phyloP scores from a whole-genome alignment of 2,113 vertebrate species.

The Salminus brasiliensis region DNA sequence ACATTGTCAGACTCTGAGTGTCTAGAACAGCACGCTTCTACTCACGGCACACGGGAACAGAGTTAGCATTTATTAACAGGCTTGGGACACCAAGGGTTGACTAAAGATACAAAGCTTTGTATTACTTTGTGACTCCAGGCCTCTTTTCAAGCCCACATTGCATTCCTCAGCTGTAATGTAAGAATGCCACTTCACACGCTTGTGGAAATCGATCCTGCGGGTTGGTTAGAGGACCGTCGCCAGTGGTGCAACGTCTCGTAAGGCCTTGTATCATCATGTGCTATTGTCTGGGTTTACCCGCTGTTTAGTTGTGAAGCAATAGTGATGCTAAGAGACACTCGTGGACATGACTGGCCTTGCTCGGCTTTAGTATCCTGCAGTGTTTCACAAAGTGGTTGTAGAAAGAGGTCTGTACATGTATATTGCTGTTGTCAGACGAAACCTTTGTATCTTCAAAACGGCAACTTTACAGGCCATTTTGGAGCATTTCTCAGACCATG shows the following conservation, averaged over 20 bases:
- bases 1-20: too few relatives aligned
- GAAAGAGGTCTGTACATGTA: slow-evolving; percentile 39
- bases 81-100: background rate
- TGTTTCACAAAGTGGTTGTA: slow-evolving; percentile 51
- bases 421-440: slow-evolving; percentile 2
- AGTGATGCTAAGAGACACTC: too few relatives aligned
- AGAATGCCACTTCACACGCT: slow-evolving; percentile 6
- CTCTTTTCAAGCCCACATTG: slow-evolving; percentile 11
- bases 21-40: background rate
- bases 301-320: background rate
- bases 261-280: background rate
- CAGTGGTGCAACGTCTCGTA: background rate
- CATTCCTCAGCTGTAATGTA: slow-evolving; percentile 30
- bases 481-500: too few relatives aligned
- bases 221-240: background rate
- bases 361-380: background rate
- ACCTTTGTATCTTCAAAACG: too few relatives aligned
- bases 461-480: slow-evolving; percentile 37
- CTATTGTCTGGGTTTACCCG: background rate
- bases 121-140: slow-evolving; percentile 4
- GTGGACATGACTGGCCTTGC: slow-evolving; percentile 10
- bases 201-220: background rate
- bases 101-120: background rate
- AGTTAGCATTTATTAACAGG: slow-evolving; percentile 25
- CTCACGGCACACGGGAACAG: background rate